phyloP scores from a whole-genome alignment of 2,888 invertebrate genomes.

The Myopa tessellatipennis region DNA sequence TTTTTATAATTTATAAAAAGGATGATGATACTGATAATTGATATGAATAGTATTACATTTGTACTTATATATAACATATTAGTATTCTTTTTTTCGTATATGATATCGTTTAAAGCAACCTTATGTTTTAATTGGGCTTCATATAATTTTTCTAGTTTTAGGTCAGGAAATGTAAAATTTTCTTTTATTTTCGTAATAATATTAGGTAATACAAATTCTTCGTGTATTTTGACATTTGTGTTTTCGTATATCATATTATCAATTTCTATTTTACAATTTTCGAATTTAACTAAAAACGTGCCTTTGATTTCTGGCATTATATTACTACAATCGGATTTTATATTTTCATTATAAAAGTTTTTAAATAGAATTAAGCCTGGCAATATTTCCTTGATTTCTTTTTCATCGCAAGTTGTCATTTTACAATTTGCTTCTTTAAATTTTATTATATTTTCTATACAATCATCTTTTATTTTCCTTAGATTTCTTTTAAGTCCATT shows the following conservation, averaged over 20 bases:
- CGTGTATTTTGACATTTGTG: slow-evolving; percentile 37
- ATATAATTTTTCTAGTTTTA: slow-evolving; percentile 29
- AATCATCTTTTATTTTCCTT: slow-evolving; percentile 29
- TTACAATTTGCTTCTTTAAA: slow-evolving; percentile 38
- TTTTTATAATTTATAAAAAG: neutral
- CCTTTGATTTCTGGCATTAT: slow-evolving; percentile 36
- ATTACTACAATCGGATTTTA: slow-evolving; percentile 36
- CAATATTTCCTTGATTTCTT: slow-evolving; percentile 34
- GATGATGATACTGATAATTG: neutral
- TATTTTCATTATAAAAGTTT: slow-evolving; percentile 67
- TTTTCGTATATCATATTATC: slow-evolving; percentile 40
- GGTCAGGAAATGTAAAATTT: slow-evolving; percentile 17
- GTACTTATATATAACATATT: slow-evolving; percentile 25
- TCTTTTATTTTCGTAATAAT: slow-evolving; percentile 41
- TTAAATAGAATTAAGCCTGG: slow-evolving; percentile 39
- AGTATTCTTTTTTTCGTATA: slow-evolving; percentile 23
- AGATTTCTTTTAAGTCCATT: slow-evolving; percentile 37
- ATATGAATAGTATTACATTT: slow-evolving; percentile 3
- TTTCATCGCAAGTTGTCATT: slow-evolving; percentile 21
- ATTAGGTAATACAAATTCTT: slow-evolving; percentile 42
- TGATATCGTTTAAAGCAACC: slow-evolving; percentile 13
- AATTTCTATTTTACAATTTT: slow-evolving; percentile 40
- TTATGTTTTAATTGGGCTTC: slow-evolving; percentile 32
- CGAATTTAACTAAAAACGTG: slow-evolving; percentile 40
- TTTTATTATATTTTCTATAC: slow-evolving; percentile 38